These are phyloP conservation scores for Sitodiplosis mosellana DNA, from an alignment of 1,140 invertebrate species.

Conservation along the genomic window DNA sequence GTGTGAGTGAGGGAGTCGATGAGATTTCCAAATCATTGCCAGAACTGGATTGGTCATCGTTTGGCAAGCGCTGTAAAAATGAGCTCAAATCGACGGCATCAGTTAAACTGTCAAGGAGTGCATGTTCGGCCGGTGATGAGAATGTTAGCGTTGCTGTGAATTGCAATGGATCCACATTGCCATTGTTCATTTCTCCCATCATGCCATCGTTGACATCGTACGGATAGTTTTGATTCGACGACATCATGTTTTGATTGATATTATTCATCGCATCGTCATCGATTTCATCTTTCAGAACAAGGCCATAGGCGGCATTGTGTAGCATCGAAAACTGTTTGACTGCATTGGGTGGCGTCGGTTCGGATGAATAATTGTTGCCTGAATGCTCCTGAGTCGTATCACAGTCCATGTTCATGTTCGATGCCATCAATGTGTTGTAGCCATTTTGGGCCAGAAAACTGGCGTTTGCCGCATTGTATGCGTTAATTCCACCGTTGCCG, in stretches of 20 bases:
- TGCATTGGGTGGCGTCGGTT: constrained; percentile 8
- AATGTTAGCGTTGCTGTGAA: constrained; percentile 65
- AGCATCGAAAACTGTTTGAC: constrained; percentile 54
- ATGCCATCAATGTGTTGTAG: constrained; percentile 33
- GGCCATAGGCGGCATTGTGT: constrained; percentile 60
- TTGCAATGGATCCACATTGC: constrained; percentile 58
- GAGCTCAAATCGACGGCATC: constrained; percentile 54
- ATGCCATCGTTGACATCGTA: constrained; percentile 56
- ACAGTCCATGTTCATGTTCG: constrained; percentile 52
- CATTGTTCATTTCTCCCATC: constrained; percentile 60
- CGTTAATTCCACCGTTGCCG: constrained; percentile 36
- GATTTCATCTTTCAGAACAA: constrained; percentile 58
- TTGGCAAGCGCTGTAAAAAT: constrained; percentile 45
- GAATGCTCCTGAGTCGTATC: constrained; percentile 43
- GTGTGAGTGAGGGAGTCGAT: constrained; percentile 37
- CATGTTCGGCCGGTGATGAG: constrained; percentile 53
- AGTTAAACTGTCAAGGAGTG: constrained; percentile 44
- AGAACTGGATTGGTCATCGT: constrained; percentile 29
- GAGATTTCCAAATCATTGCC: constrained; percentile 29
- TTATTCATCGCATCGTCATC: constrained; percentile 40
- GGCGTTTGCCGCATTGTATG: constrained; percentile 31
- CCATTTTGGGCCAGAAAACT: constrained; percentile 27
- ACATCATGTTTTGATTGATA: constrained; percentile 27
- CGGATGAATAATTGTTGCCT: constrained; percentile 17
- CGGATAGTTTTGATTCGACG: constrained; percentile 27